A percentile compares a stretch with the other conserved stretches of the same genome.
Conservation (phyloP, 92 coral and sea anemone species). For the Zoanthus gigantus region DNA sequence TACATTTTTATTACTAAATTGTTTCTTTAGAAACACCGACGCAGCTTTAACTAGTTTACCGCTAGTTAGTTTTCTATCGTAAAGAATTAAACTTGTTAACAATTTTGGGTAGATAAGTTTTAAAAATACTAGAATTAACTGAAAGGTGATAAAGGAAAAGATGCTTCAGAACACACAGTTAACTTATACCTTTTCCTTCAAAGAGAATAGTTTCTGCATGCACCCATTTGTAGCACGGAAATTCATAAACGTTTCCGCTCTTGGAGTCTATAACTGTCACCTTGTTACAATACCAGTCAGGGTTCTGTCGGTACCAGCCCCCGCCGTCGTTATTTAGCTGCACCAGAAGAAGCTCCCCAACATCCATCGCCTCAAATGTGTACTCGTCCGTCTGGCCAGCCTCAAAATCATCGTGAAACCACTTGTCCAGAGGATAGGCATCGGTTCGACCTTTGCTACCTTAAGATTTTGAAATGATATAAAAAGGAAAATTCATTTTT, state of each 20-base stretch:
- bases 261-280: neutral
- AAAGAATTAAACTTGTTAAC: no score
- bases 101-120: no score
- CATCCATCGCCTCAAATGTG: constrained; percentile 70
- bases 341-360: constrained; percentile 57
- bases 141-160: neutral
- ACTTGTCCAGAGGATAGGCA: constrained; percentile 59
- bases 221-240: constrained; percentile 7
- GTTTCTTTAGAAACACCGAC: no score
- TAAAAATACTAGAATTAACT: neutral
- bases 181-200: neutral
- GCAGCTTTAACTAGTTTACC: no score
- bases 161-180: neutral
- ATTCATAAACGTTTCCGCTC: neutral
- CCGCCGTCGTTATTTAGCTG: constrained; percentile 2
- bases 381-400: constrained; percentile 75
- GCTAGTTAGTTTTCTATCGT: no score
- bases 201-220: constrained; percentile 2
- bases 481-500: neutral
- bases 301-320: constrained; percentile 11
- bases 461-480: neutral
- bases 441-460: constrained; percentile 71
- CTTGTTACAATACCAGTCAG: neutral
- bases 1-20: no score
- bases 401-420: constrained; percentile 82